phyloP scores from a whole-genome alignment of 1,140 invertebrate species.

The Planococcus citri region DNA sequence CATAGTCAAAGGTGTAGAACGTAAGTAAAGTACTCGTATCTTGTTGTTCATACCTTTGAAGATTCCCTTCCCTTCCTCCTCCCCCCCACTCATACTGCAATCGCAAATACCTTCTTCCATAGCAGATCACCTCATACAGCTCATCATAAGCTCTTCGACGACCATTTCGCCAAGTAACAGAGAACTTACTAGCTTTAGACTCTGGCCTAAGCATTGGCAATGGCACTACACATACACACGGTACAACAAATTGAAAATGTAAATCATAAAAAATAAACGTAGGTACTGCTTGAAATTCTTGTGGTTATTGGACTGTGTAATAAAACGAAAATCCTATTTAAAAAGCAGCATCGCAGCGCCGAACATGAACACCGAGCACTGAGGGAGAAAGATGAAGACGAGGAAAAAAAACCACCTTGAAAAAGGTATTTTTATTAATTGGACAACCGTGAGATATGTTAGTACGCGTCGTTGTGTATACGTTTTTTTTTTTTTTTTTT shows the following conservation, averaged over 20 bases:
- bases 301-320: slow-evolving; percentile 18
- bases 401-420: slow-evolving; percentile 10
- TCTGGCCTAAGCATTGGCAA: too few species aligned
- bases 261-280: slow-evolving; percentile 7
- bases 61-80: too few species aligned
- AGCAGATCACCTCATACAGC: too few species aligned
- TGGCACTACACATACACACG: too few species aligned
- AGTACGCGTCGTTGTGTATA: not conserved
- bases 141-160: too few species aligned
- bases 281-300: slow-evolving; percentile 11
- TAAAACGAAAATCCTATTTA: slow-evolving; percentile 7
- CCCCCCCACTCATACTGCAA: too few species aligned
- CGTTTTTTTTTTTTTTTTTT: not conserved
- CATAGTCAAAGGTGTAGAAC: too few species aligned
- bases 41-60: too few species aligned
- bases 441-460: slow-evolving; percentile 19
- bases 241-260: slow-evolving; percentile 11
- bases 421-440: slow-evolving; percentile 21
- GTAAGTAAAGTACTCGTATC: too few species aligned
- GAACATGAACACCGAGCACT: not conserved
- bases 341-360: not conserved
- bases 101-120: too few species aligned
- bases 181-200: too few species aligned
- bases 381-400: not conserved
- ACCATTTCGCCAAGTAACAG: too few species aligned